Evolutionary conservation across 2,888 invertebrate genomes (phyloP), one percentile per base, ranked within the genome.

Genomic region (Apodemia hepburni): DNA sequence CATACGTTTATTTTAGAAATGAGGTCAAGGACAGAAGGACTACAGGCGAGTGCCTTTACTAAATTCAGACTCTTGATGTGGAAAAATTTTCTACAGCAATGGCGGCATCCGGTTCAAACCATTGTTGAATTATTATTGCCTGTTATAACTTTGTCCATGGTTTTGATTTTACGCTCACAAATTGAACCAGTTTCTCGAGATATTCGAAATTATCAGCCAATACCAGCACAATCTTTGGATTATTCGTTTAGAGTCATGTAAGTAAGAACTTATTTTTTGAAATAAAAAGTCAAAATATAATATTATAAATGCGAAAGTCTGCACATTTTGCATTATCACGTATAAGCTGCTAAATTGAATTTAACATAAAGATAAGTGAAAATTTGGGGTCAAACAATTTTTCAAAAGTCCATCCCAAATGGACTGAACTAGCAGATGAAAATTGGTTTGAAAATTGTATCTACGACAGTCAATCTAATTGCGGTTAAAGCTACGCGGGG

Each of bases 31-130:
- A 64, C 62, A 58, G 72, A 68, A 59, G 66, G 66, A 54, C 65
- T 58, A 60, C 79, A 78, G 59, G 81, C 88, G 2, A 74, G 76
- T 15, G 79, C 84, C 3, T 90, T 85, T 78, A 84, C 91, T 42
- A 95, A 95, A 79, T 95, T 97, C 76, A 79, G 91, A 15, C 86
- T 97, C 67, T 85, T 97, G 65, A 92, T 96, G 81, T 97, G 97
- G 97, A 97, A 97, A 85, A 97, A 97, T 81, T 96, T 94, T 85
- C 81, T 95, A 3, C 93, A 97, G 57, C 96, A 97, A 85, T 95
- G 93, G 89, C 90, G 96, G 66, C 95, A 95, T 80, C 94, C 93
- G 60, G 68, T 93, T 54, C 95, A 96, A 77, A 95, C 96, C 0
- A 61, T 92, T 0, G 77, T 94, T 47, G 96, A 97, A 81, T 82